Evolutionary conservation across 2,888 invertebrate species (phyloP).

Genomic region (Sericinus montela): DNA sequence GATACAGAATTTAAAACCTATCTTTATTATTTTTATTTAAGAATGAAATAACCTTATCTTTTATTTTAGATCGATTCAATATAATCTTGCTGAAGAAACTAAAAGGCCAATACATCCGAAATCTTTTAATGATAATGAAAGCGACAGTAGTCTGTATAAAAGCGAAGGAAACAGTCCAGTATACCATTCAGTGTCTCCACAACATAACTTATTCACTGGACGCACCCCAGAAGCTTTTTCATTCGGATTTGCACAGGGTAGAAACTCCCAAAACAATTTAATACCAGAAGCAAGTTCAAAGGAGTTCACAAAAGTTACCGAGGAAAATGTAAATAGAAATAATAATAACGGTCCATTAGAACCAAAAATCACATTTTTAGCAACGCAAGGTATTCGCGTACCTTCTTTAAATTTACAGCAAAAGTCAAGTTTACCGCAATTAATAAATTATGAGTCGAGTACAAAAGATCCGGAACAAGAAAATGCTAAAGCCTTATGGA

Average conservation of each 20-base stretch:
- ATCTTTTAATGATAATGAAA: constrained; percentile 54
- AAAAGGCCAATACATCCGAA: constrained; percentile 58
- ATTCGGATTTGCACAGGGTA: constrained; percentile 49
- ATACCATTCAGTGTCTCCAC: constrained; percentile 39
- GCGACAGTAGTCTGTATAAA: constrained; percentile 44
- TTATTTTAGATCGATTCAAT: constrained; percentile 58
- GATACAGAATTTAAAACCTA: too few relatives aligned
- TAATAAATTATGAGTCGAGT: constrained; percentile 64
- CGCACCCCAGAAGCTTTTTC: constrained; percentile 73
- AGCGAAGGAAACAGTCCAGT: constrained; percentile 38
- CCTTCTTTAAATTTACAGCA: constrained; percentile 49
- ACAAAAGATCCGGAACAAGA: constrained; percentile 56
- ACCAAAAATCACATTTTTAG: constrained; percentile 70
- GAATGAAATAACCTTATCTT: background rate
- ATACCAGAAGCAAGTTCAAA: constrained; percentile 37
- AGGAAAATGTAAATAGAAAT: constrained; percentile 32
- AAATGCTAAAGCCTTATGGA: constrained; percentile 61
- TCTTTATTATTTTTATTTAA: background rate
- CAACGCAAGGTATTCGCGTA: constrained; percentile 67
- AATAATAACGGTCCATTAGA: constrained; percentile 51
- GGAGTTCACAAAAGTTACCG: constrained; percentile 2
- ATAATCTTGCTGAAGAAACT: constrained; percentile 71
- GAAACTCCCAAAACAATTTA: constrained; percentile 52
- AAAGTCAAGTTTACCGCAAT: constrained; percentile 58
- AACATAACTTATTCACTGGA: constrained; percentile 60